phyloP scores from a whole-genome alignment of 2,888 invertebrate genomes.

The Trichacis sp. region DNA sequence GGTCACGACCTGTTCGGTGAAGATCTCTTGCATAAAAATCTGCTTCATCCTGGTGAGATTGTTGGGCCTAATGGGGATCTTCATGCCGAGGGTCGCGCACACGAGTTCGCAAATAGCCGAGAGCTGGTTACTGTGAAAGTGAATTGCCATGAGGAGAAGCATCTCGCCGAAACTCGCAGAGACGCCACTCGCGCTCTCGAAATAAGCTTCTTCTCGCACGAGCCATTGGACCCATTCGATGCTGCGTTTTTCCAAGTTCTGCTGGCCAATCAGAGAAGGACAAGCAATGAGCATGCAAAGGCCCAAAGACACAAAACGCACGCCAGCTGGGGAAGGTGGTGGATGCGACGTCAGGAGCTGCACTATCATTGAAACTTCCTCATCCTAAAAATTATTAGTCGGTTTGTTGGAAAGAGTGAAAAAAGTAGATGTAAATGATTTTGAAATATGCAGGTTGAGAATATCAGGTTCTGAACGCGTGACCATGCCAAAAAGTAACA shows the following conservation, averaged over 20 bases:
- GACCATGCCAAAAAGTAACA: too few relatives aligned
- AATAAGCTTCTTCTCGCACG: slow-evolving; percentile 89
- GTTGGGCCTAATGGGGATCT: slow-evolving; percentile 88
- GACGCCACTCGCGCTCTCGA: slow-evolving; percentile 86
- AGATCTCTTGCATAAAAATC: slow-evolving; percentile 96
- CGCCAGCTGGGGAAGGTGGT: slow-evolving; percentile 90
- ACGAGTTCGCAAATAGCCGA: slow-evolving; percentile 94
- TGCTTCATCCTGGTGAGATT: slow-evolving; percentile 90
- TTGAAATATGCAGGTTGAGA: too few relatives aligned
- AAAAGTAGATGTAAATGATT: too few relatives aligned
- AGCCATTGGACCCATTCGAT: slow-evolving; percentile 96
- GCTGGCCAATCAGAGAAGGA: slow-evolving; percentile 82
- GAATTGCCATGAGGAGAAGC: slow-evolving; percentile 94
- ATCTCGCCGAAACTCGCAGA: slow-evolving; percentile 95
- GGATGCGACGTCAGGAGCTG: slow-evolving; percentile 90
- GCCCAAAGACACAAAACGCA: slow-evolving; percentile 91
- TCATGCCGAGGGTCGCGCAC: slow-evolving; percentile 94
- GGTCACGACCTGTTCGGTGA: slow-evolving; percentile 96
- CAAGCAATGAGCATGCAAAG: slow-evolving; percentile 95
- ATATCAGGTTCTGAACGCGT: too few relatives aligned
- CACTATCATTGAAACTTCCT: slow-evolving; percentile 87
- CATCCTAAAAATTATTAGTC: slow-evolving; percentile 84
- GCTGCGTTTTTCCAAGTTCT: slow-evolving; percentile 82
- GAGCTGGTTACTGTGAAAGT: slow-evolving; percentile 95
- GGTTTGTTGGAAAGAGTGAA: too few relatives aligned